Evolutionary conservation across 2,113 vertebrate species (phyloP).

Genomic region (Cromileptes altivelis): DNA sequence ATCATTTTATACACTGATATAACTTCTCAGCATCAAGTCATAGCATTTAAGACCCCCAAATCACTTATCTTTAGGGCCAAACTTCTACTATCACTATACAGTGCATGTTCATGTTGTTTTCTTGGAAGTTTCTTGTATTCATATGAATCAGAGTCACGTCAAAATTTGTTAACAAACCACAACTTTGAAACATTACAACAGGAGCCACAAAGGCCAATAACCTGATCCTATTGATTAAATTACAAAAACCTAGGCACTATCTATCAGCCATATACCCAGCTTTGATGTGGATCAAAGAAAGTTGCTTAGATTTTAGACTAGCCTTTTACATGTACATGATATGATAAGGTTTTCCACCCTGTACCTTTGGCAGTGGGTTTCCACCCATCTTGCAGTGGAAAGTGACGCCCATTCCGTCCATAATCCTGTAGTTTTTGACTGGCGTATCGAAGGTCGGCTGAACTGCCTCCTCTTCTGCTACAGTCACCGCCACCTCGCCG

Average conservation of each 20-base stretch:
- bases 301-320: neutral
- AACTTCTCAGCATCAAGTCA: neutral
- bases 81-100: neutral
- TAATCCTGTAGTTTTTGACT: conserved; percentile 94
- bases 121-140: too few species aligned
- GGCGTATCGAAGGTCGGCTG: conserved; percentile 91
- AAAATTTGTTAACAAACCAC: neutral
- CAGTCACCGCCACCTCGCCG: conserved; percentile 91
- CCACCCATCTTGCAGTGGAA: conserved; percentile 96
- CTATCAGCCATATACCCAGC: neutral
- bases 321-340: neutral
- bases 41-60: too few species aligned
- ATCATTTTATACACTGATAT: neutral
- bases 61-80: too few species aligned
- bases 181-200: neutral
- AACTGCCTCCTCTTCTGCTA: conserved; percentile 89
- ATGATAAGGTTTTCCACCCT: conserved; percentile 46
- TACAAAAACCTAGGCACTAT: neutral
- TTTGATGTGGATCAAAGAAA: neutral
- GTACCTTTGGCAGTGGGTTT: conserved; percentile 95
- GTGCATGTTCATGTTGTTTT: neutral
- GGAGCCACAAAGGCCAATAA: neutral
- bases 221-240: neutral
- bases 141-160: neutral
- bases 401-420: conserved; percentile 95